phyloP scores from a whole-genome alignment of 2,797 vertebrate genomes.

The Chaetodon trifasciatus region DNA sequence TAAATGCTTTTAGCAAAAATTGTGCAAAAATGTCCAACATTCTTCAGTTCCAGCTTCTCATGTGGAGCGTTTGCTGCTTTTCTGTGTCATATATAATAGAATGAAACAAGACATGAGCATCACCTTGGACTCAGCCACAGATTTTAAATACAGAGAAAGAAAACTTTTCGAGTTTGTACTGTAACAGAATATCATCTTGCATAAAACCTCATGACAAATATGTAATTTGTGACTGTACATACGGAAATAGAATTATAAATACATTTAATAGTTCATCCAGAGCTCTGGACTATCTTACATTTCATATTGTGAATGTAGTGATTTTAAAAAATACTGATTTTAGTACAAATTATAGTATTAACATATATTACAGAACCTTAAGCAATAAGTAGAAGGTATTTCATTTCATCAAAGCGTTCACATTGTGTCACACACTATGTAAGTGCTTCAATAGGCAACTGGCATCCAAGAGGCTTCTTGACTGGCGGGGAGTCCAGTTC shows the following conservation, averaged over 20 bases:
- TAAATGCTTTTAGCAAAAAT: background rate
- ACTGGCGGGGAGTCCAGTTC: too few species aligned
- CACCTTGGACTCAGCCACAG: background rate
- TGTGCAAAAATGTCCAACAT: background rate
- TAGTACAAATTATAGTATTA: constrained; percentile 7
- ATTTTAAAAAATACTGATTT: constrained; percentile 41
- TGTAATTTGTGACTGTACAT: background rate
- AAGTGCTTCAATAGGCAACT: background rate
- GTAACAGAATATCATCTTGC: constrained; percentile 6
- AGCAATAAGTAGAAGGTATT: background rate
- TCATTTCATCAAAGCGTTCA: constrained; percentile 10
- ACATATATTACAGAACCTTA: constrained; percentile 13
- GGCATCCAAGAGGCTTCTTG: too few species aligned
- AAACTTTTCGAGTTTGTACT: constrained; percentile 28
- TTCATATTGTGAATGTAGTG: constrained; percentile 45
- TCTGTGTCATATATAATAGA: background rate
- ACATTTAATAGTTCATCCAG: constrained; percentile 51
- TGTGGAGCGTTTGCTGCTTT: background rate
- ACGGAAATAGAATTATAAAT: constrained; percentile 35
- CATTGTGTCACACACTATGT: constrained; percentile 70
- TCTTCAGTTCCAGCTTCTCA: background rate
- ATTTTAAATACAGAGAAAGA: background rate
- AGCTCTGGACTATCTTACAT: constrained; percentile 21
- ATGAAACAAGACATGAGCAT: background rate
- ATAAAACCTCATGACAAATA: constrained; percentile 23